Evolutionary conservation across 2,888 invertebrate genomes (phyloP), one percentile per base, ranked within the genome.

Genomic region (Amphipoea lucens): DNA sequence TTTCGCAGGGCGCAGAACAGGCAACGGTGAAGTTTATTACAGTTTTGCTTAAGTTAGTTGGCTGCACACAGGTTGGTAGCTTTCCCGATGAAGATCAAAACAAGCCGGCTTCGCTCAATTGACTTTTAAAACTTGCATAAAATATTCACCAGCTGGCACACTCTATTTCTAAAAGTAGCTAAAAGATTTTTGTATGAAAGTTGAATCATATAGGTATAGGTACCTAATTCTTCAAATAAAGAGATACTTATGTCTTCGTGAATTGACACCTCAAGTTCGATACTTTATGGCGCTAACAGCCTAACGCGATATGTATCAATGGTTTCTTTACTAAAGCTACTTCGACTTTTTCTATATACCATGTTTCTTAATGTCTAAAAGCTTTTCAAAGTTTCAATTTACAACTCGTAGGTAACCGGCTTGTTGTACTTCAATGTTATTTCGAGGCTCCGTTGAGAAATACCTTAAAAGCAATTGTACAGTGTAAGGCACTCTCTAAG

Each of bases 101-200:
- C 85, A 85, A 70, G 74, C 62, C 74, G 79, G 79, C 76, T 71
- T 54, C 29, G 29, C 79, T 69, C 74, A 87, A 86, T 83, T 78
- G 86, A 83, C 86, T 78, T 86, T 79, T 83, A 86, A 76, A 83
- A 80, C 86, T 86, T 80, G 74, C 63, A 42, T 62, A 86, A 63
- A 74, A 86, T 57, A 69, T 69, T 76, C 65, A 74, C 62, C 48
- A 81, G 51, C 54, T 60, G 76, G 62, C 23, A 73, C 62, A 60
- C 65, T 78, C 36, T 57, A n/a, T 62, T 87, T 42, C 42, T 51
- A 70, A 45, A 2, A 23, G 62, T 70, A 57, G 40, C 40, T 42
- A 69, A 65, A 62, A 6, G 45, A 14, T 60, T 20, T 66, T 48
- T 54, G 62, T 57, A 29, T 62, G 23, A 82, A 65, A 57, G 66